Base-by-base conservation (phyloP, 2,888 invertebrate genomes). In the Polyommatus iphigenia region DNA sequence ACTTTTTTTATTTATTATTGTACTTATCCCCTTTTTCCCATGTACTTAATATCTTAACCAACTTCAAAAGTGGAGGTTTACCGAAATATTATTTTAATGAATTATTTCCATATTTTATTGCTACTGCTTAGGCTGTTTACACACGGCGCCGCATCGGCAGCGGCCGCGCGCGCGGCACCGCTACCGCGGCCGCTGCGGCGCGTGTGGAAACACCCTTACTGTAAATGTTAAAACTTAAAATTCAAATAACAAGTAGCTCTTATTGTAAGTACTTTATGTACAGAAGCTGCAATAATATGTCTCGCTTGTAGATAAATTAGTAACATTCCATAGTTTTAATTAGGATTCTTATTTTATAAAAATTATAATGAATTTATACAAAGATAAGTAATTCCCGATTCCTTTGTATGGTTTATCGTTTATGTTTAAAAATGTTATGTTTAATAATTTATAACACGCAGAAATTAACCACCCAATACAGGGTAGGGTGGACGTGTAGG, bases 241-340 rank as follows among this genome's bases (percentile, higher is more conserved):
- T 62, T 24, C 10, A 13, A 36, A 36, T 36, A 36, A 62, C 3
- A 67, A 29, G 29, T 67, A 67, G 29, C 29, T 29, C 15, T 6
- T 29, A 67, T 15, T 67, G 67, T 67, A 67, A 15, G 24, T 62
- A 62, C 29, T 29, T 67, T 6, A 29, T 67, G 67, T 32, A 67
- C 67, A 67, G 20, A 62, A 62, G 67, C 67, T 8, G 29, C 24
- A 32, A 32, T 2, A 29, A 67, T 1, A 15, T 32, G 29, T 18
- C 29, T 67, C 24, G 67, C 67, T 67, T 67, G 67, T 67, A 32
- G 29, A 18, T 29, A 32, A 67, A 67, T 29, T 32, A 67, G 29
- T 32, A 67, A 67, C 67, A 67, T 67, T 67, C 67, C 67, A 67
- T 67, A 32, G 32, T 18, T 62, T 24, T n/a, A 62, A 32, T 67